Conservation (phyloP, 2,888 invertebrate species). For the Papilio demoleus region DNA sequence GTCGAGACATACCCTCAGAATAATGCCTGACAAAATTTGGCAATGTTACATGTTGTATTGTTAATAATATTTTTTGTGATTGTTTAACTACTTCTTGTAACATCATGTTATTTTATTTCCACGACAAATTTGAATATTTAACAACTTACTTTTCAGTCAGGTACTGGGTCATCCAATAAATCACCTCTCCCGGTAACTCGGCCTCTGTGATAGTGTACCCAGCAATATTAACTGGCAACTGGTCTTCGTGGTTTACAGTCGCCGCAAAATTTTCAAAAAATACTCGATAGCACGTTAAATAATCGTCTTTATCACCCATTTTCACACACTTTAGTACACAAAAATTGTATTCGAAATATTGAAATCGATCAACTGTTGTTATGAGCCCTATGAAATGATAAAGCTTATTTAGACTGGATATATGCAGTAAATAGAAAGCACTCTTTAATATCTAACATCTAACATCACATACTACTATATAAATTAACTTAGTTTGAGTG, state of each 20-base stretch:
- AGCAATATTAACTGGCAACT: constrained; percentile 88
- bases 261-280: constrained; percentile 89
- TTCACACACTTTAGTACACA: constrained; percentile 46
- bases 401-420: constrained; percentile 37
- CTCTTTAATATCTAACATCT: constrained; percentile 41
- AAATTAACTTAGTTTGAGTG: constrained; percentile 44
- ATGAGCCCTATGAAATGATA: constrained; percentile 35
- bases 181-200: constrained; percentile 89
- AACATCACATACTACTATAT: constrained; percentile 43
- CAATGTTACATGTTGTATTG: not conserved
- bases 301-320: constrained; percentile 86
- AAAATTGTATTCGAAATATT: constrained; percentile 42
- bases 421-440: constrained; percentile 36
- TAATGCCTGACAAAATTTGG: not conserved
- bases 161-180: constrained; percentile 90
- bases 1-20: not conserved
- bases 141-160: constrained; percentile 89
- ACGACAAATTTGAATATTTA: not conserved
- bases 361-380: constrained; percentile 48
- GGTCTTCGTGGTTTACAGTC: constrained; percentile 87
- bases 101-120: not conserved
- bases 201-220: constrained; percentile 86
- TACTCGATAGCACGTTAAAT: constrained; percentile 86
- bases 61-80: not conserved
- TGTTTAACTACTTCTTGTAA: not conserved